Evolutionary conservation across 1,140 invertebrate species (phyloP).

Genomic region (Antheraea mylitta): DNA sequence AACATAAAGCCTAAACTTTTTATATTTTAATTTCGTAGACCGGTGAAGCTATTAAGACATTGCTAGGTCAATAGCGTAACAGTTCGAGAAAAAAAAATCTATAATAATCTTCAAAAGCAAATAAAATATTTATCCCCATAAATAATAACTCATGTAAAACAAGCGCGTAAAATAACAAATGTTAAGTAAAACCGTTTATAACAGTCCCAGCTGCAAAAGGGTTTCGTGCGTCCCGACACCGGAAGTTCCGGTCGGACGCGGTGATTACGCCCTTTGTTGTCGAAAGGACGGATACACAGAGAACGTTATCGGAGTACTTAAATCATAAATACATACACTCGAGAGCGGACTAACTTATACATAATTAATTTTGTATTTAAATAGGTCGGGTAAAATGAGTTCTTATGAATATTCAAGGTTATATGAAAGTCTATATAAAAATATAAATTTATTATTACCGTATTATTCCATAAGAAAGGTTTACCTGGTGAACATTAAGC

Average conservation of each 20-base stretch:
- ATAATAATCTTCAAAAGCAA: not conserved
- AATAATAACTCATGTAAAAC: conserved; percentile 2
- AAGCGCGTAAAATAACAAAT: not conserved
- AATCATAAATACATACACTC: conserved; percentile 1
- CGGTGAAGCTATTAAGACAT: no score
- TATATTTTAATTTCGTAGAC: no score
- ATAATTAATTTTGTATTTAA: not conserved
- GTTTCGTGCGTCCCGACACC: conserved; percentile 16
- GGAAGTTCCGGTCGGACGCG: conserved; percentile 22
- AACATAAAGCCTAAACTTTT: no score
- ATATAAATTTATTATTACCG: no score
- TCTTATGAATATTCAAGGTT: no score
- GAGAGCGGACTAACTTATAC: not conserved
- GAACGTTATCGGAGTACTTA: not conserved
- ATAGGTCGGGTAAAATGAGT: no score
- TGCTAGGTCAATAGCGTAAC: no score
- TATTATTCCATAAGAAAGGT: no score
- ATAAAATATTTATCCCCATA: not conserved
- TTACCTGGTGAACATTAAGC: no score
- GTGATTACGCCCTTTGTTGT: conserved; percentile 24
- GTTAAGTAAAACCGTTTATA: not conserved
- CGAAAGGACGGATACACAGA: conserved; percentile 13
- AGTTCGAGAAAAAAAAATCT: no score
- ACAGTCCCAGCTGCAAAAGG: conserved; percentile 9
- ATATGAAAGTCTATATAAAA: no score